phyloP scores from a whole-genome alignment of 2,113 vertebrate genomes.

The Ptilonorhynchus violaceus region DNA sequence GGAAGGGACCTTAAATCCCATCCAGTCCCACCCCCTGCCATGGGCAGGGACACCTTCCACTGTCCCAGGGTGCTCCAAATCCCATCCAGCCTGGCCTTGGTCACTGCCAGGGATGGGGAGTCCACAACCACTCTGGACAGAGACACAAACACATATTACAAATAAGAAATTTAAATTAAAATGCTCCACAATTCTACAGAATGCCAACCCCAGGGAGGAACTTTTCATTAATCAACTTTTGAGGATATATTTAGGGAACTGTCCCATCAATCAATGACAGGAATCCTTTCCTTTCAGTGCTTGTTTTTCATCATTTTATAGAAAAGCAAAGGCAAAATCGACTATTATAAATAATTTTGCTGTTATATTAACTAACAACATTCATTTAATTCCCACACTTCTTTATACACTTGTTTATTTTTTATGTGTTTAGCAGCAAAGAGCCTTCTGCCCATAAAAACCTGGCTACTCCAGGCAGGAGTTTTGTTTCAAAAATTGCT shows the following conservation, averaged over 20 bases:
- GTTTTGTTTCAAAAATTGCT: background rate
- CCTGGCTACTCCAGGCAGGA: background rate
- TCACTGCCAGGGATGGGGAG: background rate
- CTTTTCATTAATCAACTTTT: background rate
- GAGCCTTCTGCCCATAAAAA: background rate
- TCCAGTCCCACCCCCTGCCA: too few relatives aligned
- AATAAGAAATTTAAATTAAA: background rate
- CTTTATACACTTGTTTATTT: accelerated
- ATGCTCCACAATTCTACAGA: accelerated
- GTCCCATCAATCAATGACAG: background rate
- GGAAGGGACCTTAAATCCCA: background rate
- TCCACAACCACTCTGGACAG: background rate
- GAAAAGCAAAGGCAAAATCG: background rate
- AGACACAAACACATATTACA: background rate
- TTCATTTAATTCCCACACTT: background rate
- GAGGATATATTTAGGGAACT: background rate
- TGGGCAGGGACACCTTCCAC: background rate
- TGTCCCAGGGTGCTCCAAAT: background rate
- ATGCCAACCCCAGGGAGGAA: accelerated
- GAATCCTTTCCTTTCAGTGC: background rate
- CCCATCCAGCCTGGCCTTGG: background rate
- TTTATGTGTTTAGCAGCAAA: background rate
- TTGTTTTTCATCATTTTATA: background rate
- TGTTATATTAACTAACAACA: background rate
- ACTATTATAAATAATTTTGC: background rate